Conservation (phyloP, 2,113 vertebrate genomes). For the Anhinga anhinga region DNA sequence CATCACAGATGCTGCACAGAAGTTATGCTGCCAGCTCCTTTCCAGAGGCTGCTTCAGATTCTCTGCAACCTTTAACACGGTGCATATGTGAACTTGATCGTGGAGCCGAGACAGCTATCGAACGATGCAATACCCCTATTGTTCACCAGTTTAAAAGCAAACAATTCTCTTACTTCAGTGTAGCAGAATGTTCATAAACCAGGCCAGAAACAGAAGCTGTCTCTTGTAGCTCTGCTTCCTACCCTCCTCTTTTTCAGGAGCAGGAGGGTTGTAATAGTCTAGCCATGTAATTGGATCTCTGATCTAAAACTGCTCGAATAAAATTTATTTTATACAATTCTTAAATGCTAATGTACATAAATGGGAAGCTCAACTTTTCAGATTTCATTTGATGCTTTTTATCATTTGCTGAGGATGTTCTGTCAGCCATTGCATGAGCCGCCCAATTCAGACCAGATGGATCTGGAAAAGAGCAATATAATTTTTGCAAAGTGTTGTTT, state of each 20-base stretch:
- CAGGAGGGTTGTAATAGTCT: neutral
- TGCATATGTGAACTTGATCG: neutral
- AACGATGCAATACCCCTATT: neutral
- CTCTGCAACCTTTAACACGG: neutral
- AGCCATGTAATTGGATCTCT: neutral
- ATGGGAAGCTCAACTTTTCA: neutral
- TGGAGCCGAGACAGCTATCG: neutral
- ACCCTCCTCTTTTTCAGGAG: neutral
- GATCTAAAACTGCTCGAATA: neutral
- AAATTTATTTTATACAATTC: neutral
- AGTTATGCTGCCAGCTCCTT: neutral
- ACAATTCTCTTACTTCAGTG: neutral
- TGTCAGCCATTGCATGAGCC: neutral
- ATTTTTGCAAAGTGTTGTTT: neutral
- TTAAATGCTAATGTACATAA: neutral
- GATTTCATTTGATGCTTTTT: neutral
- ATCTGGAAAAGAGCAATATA: neutral
- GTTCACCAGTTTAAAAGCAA: neutral
- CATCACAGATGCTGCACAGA: neutral
- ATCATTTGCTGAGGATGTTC: neutral
- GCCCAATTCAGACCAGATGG: neutral
- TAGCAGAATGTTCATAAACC: neutral
- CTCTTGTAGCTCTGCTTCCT: neutral
- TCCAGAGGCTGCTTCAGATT: neutral
- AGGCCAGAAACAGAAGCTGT: neutral